phyloP scores from a whole-genome alignment of 2,113 vertebrate species.

The Megaceryle maxima region DNA sequence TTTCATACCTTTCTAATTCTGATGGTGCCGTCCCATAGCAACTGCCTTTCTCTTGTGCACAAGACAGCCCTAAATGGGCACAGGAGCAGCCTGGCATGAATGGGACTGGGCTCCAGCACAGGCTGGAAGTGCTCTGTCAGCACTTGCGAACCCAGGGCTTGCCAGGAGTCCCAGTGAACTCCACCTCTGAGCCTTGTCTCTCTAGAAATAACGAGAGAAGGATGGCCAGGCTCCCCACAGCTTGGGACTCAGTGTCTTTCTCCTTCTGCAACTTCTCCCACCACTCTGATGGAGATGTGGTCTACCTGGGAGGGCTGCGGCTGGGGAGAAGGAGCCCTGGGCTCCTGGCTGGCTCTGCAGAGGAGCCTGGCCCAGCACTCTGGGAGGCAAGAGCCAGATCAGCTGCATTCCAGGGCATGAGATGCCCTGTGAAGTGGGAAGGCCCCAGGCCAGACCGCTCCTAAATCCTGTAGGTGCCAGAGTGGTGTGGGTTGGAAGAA shows the following conservation, averaged over 20 bases:
- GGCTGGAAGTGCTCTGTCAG: background rate
- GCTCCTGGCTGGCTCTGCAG: background rate
- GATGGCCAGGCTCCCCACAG: background rate
- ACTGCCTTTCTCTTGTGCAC: background rate
- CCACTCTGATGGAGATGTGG: background rate
- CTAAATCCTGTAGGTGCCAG: conserved; percentile 33
- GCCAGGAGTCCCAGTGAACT: background rate
- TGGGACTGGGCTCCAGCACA: background rate
- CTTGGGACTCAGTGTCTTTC: background rate
- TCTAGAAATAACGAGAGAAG: background rate
- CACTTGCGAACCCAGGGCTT: background rate
- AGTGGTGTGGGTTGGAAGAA: conserved; percentile 42
- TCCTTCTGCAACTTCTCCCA: background rate
- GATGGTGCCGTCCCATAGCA: background rate
- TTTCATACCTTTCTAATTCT: background rate
- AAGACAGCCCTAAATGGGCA: background rate
- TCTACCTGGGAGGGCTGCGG: background rate
- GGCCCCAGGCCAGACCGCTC: conserved; percentile 48
- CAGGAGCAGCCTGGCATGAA: background rate
- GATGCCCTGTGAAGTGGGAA: conserved; percentile 53
- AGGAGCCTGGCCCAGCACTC: background rate
- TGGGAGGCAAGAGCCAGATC: conserved; percentile 24
- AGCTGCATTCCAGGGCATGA: conserved; percentile 56
- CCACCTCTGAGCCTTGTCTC: background rate
- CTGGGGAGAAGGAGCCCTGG: background rate